Percentiles rank a stretch among this genome's conserved stretches.
Evolutionary conservation across 2,113 vertebrate genomes (phyloP).

Genomic region (Hemiscyllium ocellatum): DNA sequence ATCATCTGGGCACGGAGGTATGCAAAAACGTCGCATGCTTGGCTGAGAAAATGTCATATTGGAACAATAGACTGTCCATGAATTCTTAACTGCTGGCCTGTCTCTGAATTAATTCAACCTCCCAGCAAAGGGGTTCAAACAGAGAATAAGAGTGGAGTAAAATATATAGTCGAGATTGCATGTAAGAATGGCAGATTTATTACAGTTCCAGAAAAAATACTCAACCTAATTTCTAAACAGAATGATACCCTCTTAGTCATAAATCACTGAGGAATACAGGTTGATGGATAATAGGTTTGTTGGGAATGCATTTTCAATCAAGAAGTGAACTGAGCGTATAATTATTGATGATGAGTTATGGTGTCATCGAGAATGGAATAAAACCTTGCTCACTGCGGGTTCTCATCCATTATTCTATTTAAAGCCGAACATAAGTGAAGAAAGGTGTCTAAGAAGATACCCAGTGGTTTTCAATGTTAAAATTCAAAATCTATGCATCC

Average conservation of each 20-base stretch:
- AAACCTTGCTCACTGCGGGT: background rate
- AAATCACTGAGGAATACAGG: background rate
- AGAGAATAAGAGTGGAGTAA: background rate
- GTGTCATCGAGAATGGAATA: background rate
- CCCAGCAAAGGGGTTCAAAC: background rate
- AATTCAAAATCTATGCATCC: background rate
- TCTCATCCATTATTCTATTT: background rate
- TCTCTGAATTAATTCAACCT: background rate
- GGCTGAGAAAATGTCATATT: background rate
- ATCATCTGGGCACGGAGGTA: background rate
- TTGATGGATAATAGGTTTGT: background rate
- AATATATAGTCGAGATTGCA: background rate
- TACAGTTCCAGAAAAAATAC: background rate
- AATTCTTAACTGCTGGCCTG: background rate
- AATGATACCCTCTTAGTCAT: background rate
- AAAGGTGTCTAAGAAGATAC: background rate
- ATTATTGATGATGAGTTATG: background rate
- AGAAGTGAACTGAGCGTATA: background rate
- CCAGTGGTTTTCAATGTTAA: background rate
- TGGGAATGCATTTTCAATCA: background rate
- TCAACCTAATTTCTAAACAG: background rate
- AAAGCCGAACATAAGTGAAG: too few species aligned
- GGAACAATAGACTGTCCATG: background rate
- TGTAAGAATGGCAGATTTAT: background rate
- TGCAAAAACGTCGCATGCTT: background rate